Conservation (phyloP, 2,888 invertebrate species). For the Polyploca ridens region DNA sequence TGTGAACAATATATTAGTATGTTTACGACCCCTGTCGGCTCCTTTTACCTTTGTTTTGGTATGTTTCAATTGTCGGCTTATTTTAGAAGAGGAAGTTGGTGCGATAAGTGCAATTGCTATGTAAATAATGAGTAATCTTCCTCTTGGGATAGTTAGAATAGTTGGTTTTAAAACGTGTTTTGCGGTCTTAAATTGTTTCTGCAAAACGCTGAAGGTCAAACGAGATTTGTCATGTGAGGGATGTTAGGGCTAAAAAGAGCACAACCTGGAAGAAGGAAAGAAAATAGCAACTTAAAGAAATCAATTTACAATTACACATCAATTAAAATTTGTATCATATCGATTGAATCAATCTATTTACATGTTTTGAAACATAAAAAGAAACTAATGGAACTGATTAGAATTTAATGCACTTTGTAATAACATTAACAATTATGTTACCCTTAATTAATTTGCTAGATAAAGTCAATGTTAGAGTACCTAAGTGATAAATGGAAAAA, state of each 20-base stretch:
- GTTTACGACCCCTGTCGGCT: conserved; percentile 52
- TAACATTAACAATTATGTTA: neutral
- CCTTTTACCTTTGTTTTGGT: conserved; percentile 54
- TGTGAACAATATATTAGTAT: conserved; percentile 59
- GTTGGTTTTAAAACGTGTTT: neutral
- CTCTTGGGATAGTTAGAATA: conserved; percentile 5
- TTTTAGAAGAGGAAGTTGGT: conserved; percentile 46
- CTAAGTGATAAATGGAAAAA: too few species aligned
- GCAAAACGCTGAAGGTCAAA: neutral
- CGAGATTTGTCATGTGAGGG: too few species aligned
- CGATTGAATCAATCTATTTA: neutral
- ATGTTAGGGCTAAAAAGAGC: too few species aligned
- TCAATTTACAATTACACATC: neutral
- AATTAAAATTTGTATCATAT: neutral
- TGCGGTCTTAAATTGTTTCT: neutral
- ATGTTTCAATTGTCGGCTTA: conserved; percentile 44
- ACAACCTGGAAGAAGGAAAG: neutral
- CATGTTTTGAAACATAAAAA: neutral
- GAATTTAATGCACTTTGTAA: neutral
- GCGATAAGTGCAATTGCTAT: conserved; percentile 27
- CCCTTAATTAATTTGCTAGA: neutral
- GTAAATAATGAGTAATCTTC: conserved; percentile 27
- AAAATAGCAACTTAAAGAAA: neutral
- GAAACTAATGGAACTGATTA: neutral
- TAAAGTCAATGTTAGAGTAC: neutral